These are phyloP conservation scores for Hippotragus niger DNA, from an alignment of 2,113 vertebrate species.

Conservation along the genomic window DNA sequence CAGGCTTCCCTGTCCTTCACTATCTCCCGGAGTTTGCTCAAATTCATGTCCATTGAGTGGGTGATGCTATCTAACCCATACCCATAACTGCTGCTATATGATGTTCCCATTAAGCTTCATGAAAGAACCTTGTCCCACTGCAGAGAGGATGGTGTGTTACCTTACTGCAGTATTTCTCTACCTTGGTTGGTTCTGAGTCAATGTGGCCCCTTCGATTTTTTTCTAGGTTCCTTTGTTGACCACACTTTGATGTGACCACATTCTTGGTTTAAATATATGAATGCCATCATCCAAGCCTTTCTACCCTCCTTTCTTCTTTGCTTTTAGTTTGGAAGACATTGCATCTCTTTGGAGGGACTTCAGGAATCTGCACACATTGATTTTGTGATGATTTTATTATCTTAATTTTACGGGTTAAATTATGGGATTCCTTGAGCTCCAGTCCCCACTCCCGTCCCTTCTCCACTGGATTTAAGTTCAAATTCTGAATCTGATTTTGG, in stretches of 20 bases:
- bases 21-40: not conserved
- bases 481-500: not conserved
- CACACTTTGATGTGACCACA: not conserved
- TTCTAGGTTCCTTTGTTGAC: not conserved
- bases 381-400: not conserved
- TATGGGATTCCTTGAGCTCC: not conserved
- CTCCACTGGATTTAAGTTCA: constrained; percentile 16
- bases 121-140: not conserved
- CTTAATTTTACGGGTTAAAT: constrained; percentile 9
- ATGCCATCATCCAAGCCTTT: not conserved
- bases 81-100: not conserved
- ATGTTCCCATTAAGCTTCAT: not conserved
- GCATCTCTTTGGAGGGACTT: not conserved
- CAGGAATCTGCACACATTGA: not conserved
- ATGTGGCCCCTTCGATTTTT: not conserved
- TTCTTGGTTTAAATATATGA: constrained; percentile 26
- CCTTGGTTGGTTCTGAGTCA: not conserved
- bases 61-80: not conserved
- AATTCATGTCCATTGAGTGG: not conserved
- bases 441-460: not conserved
- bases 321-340: constrained; percentile 28
- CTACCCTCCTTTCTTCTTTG: not conserved
- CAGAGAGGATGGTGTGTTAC: not conserved
- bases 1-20: not conserved
- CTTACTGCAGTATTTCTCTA: not conserved